Evolutionary conservation across 1,140 invertebrate genomes (phyloP).

Genomic region (Camponotus vicinus): DNA sequence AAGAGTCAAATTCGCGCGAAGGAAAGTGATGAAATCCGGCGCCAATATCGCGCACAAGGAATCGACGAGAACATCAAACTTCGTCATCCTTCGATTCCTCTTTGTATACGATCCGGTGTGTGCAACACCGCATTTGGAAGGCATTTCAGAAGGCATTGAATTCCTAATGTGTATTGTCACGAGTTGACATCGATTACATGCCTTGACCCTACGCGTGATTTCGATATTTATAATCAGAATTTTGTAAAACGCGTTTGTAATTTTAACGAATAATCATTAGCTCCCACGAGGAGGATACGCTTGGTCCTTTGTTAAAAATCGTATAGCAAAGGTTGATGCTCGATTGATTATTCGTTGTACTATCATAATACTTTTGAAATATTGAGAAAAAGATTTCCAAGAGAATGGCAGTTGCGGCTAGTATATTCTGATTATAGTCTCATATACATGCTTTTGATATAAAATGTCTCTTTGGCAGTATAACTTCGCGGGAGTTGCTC

Average conservation of each 20-base stretch:
- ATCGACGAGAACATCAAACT: conserved; percentile 30
- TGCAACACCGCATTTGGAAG: conserved; percentile 82
- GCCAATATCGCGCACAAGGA: background rate
- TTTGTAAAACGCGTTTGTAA: background rate
- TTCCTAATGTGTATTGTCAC: conserved; percentile 83
- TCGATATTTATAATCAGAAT: background rate
- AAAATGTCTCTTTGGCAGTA: conserved; percentile 23
- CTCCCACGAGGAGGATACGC: background rate
- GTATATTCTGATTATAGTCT: conserved; percentile 16
- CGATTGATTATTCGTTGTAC: conserved; percentile 26
- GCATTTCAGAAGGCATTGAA: conserved; percentile 84
- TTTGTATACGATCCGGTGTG: conserved; percentile 78
- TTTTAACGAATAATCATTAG: background rate
- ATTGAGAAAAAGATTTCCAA: conserved; percentile 2
- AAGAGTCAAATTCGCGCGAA: conserved; percentile 43
- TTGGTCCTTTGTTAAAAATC: conserved; percentile 19
- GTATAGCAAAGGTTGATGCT: background rate
- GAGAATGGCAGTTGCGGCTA: conserved; percentile 34
- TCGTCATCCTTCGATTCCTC: conserved; percentile 56
- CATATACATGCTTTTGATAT: background rate
- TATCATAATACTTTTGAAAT: conserved; percentile 28
- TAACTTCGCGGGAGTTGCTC: conserved; percentile 1
- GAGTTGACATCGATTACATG: conserved; percentile 78
- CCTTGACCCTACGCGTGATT: conserved; percentile 73
- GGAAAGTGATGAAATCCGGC: conserved; percentile 40